Conservation (phyloP, 2,113 vertebrate species). For the Hippocampus mohnikei region DNA sequence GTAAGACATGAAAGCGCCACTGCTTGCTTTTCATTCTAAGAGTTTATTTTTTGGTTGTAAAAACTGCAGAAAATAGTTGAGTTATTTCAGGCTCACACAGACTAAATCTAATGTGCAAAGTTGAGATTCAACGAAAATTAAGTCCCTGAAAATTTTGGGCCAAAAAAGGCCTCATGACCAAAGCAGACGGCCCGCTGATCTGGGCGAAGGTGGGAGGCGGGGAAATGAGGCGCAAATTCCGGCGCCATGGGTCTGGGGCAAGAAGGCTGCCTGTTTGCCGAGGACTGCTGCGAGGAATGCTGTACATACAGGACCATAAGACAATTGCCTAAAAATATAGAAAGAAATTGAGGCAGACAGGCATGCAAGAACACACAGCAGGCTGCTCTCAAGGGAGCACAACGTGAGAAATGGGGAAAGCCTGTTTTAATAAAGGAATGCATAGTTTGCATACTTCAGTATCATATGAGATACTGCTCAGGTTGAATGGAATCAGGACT, state of each 20-base stretch:
- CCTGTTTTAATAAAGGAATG: conserved; percentile 49
- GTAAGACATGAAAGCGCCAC: not conserved
- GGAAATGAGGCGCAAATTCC: no score
- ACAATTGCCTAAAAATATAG: conserved; percentile 6
- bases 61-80: no score
- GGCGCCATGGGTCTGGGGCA: no score
- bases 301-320: not conserved
- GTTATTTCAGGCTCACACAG: not conserved
- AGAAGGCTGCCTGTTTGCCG: no score
- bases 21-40: not conserved
- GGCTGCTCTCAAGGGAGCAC: conserved; percentile 33
- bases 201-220: no score
- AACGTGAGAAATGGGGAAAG: conserved; percentile 25
- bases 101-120: not conserved
- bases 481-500: no score
- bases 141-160: no score
- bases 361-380: conserved; percentile 38
- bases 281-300: no score
- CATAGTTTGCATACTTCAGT: not conserved
- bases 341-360: conserved; percentile 20
- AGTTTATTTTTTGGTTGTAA: not conserved
- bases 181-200: no score
- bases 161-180: no score
- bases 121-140: no score
- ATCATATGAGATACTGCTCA: not conserved